Conservation (phyloP, 2,113 vertebrate species). For the Proteles cristata region DNA sequence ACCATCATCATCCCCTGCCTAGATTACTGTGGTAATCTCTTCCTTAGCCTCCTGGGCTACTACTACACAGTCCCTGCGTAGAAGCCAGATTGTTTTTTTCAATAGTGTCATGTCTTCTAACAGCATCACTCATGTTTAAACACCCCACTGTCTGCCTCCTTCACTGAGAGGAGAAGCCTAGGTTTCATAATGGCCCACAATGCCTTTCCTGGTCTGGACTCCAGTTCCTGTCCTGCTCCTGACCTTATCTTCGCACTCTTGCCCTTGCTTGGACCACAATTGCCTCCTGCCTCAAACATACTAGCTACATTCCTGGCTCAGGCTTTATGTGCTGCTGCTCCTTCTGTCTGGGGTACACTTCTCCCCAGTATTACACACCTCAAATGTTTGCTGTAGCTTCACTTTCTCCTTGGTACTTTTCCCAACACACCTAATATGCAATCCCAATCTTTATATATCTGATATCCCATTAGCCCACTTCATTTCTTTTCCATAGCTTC, state of each 20-base stretch:
- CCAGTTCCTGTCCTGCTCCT: neutral
- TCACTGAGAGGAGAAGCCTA: neutral
- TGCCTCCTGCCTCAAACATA: neutral
- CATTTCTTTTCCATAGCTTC: neutral
- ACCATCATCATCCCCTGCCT: neutral
- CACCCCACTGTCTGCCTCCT: too few relatives aligned
- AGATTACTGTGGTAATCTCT: neutral
- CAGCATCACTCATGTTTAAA: neutral
- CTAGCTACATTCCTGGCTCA: neutral
- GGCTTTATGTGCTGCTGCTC: rapidly evolving
- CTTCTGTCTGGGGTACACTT: neutral
- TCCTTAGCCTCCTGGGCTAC: neutral
- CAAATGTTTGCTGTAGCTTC: neutral
- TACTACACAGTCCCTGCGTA: neutral
- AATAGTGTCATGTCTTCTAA: neutral
- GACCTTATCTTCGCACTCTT: neutral
- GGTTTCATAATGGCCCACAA: neutral
- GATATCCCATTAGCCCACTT: neutral
- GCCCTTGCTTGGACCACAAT: neutral
- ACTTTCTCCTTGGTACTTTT: neutral
- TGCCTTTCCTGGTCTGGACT: neutral
- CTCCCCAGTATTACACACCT: neutral
- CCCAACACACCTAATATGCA: neutral
- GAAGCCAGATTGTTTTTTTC: neutral
- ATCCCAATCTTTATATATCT: neutral